Evolutionary conservation across 2,797 vertebrate species (phyloP).

Genomic region (Catharus ustulatus): DNA sequence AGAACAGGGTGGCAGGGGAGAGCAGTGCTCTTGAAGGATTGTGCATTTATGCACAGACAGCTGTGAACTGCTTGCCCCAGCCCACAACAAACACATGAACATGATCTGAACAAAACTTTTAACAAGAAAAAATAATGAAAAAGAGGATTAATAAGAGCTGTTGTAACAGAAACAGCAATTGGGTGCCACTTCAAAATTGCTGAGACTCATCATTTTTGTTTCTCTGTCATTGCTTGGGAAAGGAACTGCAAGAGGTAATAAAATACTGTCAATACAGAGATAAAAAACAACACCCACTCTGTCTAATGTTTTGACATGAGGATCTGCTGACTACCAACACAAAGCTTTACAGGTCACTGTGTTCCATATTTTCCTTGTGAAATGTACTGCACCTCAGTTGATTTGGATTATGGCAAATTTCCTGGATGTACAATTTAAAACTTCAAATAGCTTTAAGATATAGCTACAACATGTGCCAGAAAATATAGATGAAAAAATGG

Average conservation of each 20-base stretch:
- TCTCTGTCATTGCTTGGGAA: neutral
- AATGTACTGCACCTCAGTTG: neutral
- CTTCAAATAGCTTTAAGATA: neutral
- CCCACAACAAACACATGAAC: neutral
- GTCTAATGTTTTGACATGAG: slow-evolving; percentile 69
- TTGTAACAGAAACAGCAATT: neutral
- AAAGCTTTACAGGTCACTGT: slow-evolving; percentile 67
- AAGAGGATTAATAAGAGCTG: neutral
- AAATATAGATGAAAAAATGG: neutral
- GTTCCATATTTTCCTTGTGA: slow-evolving; percentile 57
- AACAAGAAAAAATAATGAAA: neutral
- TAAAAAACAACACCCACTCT: slow-evolving; percentile 38
- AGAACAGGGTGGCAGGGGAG: rapidly evolving
- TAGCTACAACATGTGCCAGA: neutral
- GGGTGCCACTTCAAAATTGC: neutral
- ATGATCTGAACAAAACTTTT: neutral
- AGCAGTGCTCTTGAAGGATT: neutral
- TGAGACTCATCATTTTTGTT: neutral
- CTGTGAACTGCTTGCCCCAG: neutral
- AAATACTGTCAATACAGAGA: neutral
- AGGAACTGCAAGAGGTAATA: slow-evolving; percentile 2
- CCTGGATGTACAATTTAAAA: neutral
- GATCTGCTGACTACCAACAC: slow-evolving; percentile 28
- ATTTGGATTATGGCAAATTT: neutral
- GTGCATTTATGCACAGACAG: neutral